phyloP scores from a whole-genome alignment of 2,797 vertebrate genomes.

The Cichlasoma orientale region DNA sequence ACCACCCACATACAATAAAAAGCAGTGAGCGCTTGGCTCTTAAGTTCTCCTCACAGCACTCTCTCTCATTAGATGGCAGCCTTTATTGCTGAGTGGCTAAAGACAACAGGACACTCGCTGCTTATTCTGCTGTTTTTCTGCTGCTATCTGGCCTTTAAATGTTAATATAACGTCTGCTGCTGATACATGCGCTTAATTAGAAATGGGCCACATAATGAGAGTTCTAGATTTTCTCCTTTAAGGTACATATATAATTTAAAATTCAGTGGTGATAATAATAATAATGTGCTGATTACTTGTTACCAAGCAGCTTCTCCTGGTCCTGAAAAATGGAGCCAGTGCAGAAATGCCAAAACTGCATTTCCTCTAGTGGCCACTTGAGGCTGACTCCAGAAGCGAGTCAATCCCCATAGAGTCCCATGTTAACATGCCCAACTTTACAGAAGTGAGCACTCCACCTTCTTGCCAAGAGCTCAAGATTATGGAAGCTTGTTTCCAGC shows the following conservation, averaged over 20 bases:
- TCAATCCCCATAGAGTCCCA: background rate
- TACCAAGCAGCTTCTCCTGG: background rate
- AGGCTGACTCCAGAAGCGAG: background rate
- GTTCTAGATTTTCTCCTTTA: background rate
- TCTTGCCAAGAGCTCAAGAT: too few relatives aligned
- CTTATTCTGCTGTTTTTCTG: conserved; percentile 22
- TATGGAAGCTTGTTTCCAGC: too few relatives aligned
- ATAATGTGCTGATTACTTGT: background rate
- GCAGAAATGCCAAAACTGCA: background rate
- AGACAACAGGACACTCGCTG: conserved; percentile 3
- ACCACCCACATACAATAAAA: conserved; percentile 38
- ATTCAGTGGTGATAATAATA: background rate
- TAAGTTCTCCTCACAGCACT: conserved; percentile 39
- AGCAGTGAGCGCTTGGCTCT: conserved; percentile 27
- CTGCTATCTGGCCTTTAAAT: conserved; percentile 5
- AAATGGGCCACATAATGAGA: background rate
- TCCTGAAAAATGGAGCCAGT: background rate
- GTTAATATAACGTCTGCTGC: background rate
- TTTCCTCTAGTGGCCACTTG: background rate
- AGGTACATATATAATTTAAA: background rate
- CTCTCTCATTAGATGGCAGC: conserved; percentile 29
- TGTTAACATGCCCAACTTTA: background rate
- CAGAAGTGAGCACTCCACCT: background rate
- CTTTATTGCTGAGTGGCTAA: conserved; percentile 24
- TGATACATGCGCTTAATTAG: conserved; percentile 20